A percentile compares a stretch with the other conserved stretches of the same genome.
Evolutionary conservation across 2,113 vertebrate species (phyloP).

Genomic region (Halichoerus grypus): DNA sequence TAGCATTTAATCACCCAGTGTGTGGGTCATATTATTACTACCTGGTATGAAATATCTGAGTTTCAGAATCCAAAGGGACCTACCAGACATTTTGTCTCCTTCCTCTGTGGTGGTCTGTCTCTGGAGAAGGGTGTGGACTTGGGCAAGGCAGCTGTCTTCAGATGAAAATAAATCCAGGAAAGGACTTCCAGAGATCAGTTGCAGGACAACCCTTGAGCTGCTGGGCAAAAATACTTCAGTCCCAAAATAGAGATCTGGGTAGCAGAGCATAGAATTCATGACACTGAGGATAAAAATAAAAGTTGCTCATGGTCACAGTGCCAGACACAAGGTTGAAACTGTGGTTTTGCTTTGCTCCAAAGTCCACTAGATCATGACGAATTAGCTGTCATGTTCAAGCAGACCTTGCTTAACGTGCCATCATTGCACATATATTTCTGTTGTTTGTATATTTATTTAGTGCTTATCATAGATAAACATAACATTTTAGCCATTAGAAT

Average conservation of each 20-base stretch:
- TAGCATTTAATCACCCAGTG: not conserved
- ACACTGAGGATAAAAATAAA: not conserved
- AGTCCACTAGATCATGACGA: not conserved
- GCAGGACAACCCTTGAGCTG: not conserved
- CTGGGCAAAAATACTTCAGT: not conserved
- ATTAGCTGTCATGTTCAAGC: not conserved
- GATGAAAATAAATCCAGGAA: not conserved
- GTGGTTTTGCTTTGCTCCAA: not conserved
- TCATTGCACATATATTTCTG: not conserved
- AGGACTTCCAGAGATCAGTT: not conserved
- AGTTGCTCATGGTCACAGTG: not conserved
- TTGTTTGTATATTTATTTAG: not conserved
- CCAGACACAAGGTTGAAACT: not conserved
- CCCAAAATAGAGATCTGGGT: not conserved
- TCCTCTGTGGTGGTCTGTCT: not conserved
- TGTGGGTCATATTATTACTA: not conserved
- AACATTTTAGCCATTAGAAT: constrained; percentile 4
- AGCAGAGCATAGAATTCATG: not conserved
- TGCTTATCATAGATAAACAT: not conserved
- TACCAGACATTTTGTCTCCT: not conserved
- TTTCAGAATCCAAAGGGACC: not conserved
- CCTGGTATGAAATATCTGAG: not conserved
- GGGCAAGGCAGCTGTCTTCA: not conserved
- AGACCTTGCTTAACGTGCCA: not conserved
- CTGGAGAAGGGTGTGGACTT: not conserved